phyloP scores from a whole-genome alignment of 1,140 invertebrate genomes.

The Trachymyrmex cornetzi region DNA sequence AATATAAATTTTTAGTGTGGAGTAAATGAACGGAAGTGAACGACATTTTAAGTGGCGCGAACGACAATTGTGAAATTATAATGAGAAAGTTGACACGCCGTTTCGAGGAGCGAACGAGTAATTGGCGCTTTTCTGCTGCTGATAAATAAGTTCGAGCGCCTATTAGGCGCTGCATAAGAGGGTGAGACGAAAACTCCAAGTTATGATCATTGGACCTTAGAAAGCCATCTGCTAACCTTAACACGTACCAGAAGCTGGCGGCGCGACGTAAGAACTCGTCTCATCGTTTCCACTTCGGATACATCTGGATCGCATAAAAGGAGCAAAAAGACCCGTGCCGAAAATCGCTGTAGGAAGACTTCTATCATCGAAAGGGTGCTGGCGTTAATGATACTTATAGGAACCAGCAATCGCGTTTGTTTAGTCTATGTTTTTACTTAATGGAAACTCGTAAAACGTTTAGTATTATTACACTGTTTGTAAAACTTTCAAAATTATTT shows the following conservation, averaged over 20 bases:
- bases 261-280: slow-evolving; percentile 54
- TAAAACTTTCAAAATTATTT: neutral
- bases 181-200: slow-evolving; percentile 59
- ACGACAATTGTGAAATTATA: slow-evolving; percentile 69
- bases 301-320: slow-evolving; percentile 81
- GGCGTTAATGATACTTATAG: slow-evolving; percentile 64
- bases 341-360: slow-evolving; percentile 61
- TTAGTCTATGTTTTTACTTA: slow-evolving; percentile 65
- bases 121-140: slow-evolving; percentile 75
- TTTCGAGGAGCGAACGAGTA: slow-evolving; percentile 56
- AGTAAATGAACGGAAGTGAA: slow-evolving; percentile 56
- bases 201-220: slow-evolving; percentile 66
- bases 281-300: slow-evolving; percentile 33
- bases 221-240: slow-evolving; percentile 71
- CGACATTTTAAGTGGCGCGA: slow-evolving; percentile 55
- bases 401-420: slow-evolving; percentile 55
- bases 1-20: slow-evolving; percentile 68
- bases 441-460: slow-evolving; percentile 33
- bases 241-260: slow-evolving; percentile 70
- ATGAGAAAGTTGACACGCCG: slow-evolving; percentile 72
- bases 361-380: slow-evolving; percentile 73
- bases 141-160: slow-evolving; percentile 77
- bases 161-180: slow-evolving; percentile 58
- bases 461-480: neutral
- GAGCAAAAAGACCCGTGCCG: slow-evolving; percentile 52